These are phyloP conservation scores for Liasis olivaceus DNA, from an alignment of 2,797 vertebrate species.

Conservation along the genomic window DNA sequence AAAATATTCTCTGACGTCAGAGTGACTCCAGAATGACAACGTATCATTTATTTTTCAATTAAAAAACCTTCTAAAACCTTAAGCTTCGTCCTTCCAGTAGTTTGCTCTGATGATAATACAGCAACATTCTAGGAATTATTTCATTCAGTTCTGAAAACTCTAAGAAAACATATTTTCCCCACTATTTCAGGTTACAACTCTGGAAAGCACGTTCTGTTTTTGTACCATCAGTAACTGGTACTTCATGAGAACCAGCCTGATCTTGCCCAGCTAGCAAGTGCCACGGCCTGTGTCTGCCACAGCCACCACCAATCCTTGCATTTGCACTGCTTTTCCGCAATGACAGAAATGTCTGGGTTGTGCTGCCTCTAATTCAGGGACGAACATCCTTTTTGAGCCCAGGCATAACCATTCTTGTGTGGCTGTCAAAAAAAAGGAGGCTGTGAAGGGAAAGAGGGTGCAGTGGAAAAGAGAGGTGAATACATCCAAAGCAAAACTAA, in stretches of 20 bases:
- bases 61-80: slow-evolving; percentile 26
- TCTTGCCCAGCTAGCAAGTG: no score
- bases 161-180: not conserved
- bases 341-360: no score
- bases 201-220: not conserved
- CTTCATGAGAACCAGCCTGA: not conserved
- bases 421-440: no score
- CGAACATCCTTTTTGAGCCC: no score
- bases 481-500: not conserved
- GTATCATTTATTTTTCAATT: slow-evolving; percentile 42
- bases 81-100: slow-evolving; percentile 22
- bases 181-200: not conserved
- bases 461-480: no score
- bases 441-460: no score
- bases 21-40: slow-evolving; percentile 45
- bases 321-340: no score
- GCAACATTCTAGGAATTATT: slow-evolving; percentile 8
- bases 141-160: not conserved
- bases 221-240: not conserved
- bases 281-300: no score
- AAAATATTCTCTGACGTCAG: slow-evolving; percentile 21
- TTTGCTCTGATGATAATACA: not conserved
- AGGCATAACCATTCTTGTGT: no score
- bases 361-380: no score
- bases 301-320: no score